These are phyloP conservation scores for Halocynthia aurantium DNA, from an alignment of 23 tunicate genomes.

Conservation along the genomic window DNA sequence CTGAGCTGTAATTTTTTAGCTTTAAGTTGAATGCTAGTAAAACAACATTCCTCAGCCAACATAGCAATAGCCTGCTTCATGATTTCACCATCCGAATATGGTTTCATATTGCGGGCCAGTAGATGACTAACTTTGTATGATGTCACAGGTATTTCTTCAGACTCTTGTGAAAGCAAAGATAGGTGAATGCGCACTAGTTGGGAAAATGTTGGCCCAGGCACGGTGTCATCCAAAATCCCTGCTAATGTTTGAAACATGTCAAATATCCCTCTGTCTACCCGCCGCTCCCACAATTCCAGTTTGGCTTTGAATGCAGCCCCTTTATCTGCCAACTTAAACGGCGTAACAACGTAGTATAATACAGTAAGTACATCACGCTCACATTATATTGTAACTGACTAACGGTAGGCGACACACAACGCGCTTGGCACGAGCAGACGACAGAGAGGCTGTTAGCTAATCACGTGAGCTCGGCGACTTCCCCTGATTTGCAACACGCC, in stretches of 20 bases:
- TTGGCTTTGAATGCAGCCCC: conserved; percentile 36
- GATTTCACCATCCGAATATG: conserved; percentile 37
- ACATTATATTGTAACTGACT: no score
- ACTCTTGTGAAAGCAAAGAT: no score
- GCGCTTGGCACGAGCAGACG: no score
- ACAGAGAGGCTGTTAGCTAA: no score
- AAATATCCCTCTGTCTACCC: conserved; percentile 20
- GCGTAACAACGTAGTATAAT: no score
- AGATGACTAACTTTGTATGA: conserved; percentile 25
- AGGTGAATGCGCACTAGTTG: no score
- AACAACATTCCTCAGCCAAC: conserved; percentile 30
- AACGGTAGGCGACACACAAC: no score
- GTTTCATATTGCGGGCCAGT: conserved; percentile 34
- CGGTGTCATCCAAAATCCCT: neutral
- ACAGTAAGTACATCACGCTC: no score
- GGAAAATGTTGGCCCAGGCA: neutral
- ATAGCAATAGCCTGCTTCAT: conserved; percentile 33
- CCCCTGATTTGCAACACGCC: no score
- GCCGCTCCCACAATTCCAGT: conserved; percentile 39
- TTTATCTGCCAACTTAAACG: conserved; percentile 22
- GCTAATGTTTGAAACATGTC: conserved; percentile 21
- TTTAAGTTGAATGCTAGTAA: conserved; percentile 19
- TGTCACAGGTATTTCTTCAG: conserved; percentile 26
- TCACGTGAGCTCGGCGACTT: no score
- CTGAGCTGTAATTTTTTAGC: conserved; percentile 46